Evolutionary conservation across 2,113 vertebrate species (phyloP), one percentile per base, ranked within the genome.

Genomic region (Anolis sagrei): DNA sequence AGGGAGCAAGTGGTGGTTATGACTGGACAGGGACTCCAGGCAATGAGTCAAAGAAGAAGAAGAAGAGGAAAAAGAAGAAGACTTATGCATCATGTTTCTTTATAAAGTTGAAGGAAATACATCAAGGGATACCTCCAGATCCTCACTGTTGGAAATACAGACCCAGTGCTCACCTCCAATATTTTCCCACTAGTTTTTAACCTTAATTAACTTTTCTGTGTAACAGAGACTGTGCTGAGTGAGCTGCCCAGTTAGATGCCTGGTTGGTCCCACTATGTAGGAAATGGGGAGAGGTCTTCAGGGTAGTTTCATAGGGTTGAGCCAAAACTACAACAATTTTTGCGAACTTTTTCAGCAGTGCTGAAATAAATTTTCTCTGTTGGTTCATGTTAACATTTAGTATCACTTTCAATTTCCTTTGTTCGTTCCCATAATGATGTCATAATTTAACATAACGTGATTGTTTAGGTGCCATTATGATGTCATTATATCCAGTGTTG

Each of bases 1-100:
- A 79, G 89, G 93, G 93, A 93, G 89, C 87, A 88, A 88, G 90
- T 87, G 91, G 90, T 90, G 72, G 88, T 92, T 82, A 0, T 39
- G 39, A 58, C 7, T 83, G 76, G 88, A 92, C 89, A 85, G 91
- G 91, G 92, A 79, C 49, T 25, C 18, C 3, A 79, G 64, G 84
- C 2, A 49, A 62, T 79, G 84, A 79, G 76, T 79, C 69, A 48
- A 72, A 58, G 13, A n/a, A n/a, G n/a, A n/a, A n/a, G n/a, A n/a
- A n/a, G n/a, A n/a, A n/a, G n/a, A n/a, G n/a, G n/a, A n/a, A 62
- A 18, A 39, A 76, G 64, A 62, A 39, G 36, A 76, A 86, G 68
- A 79, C 76, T 79, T 79, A 34, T 7, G 51, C 76, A 79, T 86
- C 68, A 44, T 62, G 77, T 86, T 73, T 86, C 76, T 54, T 48